Evolutionary conservation across 2,113 vertebrate genomes (phyloP).

Genomic region (Gadus macrocephalus): DNA sequence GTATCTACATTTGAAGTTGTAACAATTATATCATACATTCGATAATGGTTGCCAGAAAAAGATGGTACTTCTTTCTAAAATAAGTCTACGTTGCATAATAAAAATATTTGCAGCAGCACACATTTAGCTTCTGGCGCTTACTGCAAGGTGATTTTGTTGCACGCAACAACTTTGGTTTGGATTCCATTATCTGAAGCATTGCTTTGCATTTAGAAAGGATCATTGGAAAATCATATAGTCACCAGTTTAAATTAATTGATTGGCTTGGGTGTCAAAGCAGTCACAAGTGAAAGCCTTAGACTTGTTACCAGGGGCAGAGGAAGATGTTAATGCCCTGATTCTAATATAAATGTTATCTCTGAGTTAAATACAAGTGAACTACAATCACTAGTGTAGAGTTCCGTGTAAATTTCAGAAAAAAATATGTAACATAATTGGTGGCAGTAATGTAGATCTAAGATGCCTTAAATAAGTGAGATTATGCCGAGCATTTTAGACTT

Average conservation of each 20-base stretch:
- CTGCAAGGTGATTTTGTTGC: conserved; percentile 63
- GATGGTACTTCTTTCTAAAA: conserved; percentile 52
- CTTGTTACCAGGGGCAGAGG: too few relatives aligned
- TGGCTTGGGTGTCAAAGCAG: too few relatives aligned
- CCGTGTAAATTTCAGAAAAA: too few relatives aligned
- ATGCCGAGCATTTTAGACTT: too few relatives aligned
- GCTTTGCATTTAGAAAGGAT: conserved; percentile 32
- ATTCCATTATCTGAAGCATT: conserved; percentile 41
- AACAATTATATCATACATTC: conserved; percentile 57
- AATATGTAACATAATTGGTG: too few relatives aligned
- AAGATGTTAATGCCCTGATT: too few relatives aligned
- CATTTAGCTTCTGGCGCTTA: conserved; percentile 30
- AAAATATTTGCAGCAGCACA: conserved; percentile 49
- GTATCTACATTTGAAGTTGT: conserved; percentile 67
- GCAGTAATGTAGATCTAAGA: too few relatives aligned
- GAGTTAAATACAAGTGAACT: too few relatives aligned
- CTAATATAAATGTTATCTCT: too few relatives aligned
- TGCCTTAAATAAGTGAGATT: too few relatives aligned
- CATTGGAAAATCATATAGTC: conserved; percentile 48
- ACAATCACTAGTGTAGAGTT: too few relatives aligned
- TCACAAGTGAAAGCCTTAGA: too few relatives aligned
- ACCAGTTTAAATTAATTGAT: conserved; percentile 28
- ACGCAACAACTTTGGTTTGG: conserved; percentile 72
- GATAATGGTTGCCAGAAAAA: conserved; percentile 41
- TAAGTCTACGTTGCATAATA: conserved; percentile 56